Conservation (phyloP, 2,113 vertebrate genomes). For the Seriola aureovittata region DNA sequence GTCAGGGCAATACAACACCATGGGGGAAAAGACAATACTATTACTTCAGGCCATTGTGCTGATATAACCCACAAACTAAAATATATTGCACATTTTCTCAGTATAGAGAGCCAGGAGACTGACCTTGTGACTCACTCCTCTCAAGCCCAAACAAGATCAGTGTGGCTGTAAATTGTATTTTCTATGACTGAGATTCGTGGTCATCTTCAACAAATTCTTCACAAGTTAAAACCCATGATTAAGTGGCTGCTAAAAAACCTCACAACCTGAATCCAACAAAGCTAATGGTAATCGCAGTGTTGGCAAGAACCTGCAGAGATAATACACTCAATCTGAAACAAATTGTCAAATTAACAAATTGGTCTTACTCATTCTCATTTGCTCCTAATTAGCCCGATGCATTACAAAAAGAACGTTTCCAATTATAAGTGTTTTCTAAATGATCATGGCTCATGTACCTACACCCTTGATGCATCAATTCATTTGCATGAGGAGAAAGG, state of each 20-base stretch:
- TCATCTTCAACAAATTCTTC: constrained; percentile 24
- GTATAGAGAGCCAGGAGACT: constrained; percentile 19
- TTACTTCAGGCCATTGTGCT: constrained; percentile 41
- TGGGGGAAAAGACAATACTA: constrained; percentile 44
- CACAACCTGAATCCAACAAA: background rate
- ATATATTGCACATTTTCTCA: constrained; percentile 33
- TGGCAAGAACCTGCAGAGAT: constrained; percentile 34
- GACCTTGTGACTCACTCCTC: constrained; percentile 44
- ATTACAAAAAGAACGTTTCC: constrained; percentile 27
- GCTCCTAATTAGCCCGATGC: constrained; percentile 39
- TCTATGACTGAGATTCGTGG: constrained; percentile 29
- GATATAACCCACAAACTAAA: constrained; percentile 52
- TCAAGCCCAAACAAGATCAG: constrained; percentile 51
- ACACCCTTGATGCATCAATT: constrained; percentile 36
- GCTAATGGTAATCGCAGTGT: constrained; percentile 19
- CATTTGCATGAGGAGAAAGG: constrained; percentile 32
- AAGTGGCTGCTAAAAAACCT: background rate
- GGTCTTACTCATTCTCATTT: constrained; percentile 39
- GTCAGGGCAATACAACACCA: constrained; percentile 49
- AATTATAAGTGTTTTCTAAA: constrained; percentile 46
- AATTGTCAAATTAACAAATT: constrained; percentile 51
- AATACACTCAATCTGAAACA: constrained; percentile 26
- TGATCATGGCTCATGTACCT: constrained; percentile 40
- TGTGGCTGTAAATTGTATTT: constrained; percentile 47
- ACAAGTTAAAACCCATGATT: constrained; percentile 6